Conservation (phyloP, 2,888 invertebrate genomes). For the Protodeltote pygarga region DNA sequence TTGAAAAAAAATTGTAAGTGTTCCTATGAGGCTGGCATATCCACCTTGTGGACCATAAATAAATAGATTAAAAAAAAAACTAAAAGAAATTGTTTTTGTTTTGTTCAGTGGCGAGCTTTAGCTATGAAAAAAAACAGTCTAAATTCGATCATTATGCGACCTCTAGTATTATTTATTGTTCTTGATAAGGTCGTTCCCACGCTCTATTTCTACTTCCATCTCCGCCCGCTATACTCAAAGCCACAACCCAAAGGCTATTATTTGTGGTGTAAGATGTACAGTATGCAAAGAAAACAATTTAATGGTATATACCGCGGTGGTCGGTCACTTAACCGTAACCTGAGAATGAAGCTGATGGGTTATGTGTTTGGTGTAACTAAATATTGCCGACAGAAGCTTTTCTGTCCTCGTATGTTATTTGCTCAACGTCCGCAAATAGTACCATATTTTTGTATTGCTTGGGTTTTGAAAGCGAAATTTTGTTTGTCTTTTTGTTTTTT, state of each 20-base stretch:
- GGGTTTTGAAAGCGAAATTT: slow-evolving; percentile 6
- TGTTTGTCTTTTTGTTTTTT: not conserved
- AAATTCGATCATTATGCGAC: too few species aligned
- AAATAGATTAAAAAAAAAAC: too few species aligned
- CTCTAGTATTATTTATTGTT: too few species aligned
- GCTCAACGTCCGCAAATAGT: slow-evolving; percentile 61
- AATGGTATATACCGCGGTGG: slow-evolving; percentile 81
- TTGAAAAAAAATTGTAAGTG: too few species aligned
- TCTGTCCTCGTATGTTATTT: slow-evolving; percentile 73
- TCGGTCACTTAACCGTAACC: slow-evolving; percentile 83
- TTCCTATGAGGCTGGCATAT: too few species aligned
- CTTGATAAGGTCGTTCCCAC: too few species aligned
- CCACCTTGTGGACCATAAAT: too few species aligned
- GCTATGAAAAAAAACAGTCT: too few species aligned
- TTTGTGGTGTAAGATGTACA: slow-evolving; percentile 54
- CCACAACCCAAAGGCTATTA: slow-evolving; percentile 40
- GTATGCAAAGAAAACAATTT: slow-evolving; percentile 80
- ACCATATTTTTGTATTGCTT: slow-evolving; percentile 19
- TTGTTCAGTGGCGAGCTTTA: too few species aligned
- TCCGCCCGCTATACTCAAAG: too few species aligned
- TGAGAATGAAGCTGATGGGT: slow-evolving; percentile 74
- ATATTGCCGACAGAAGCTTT: slow-evolving; percentile 77
- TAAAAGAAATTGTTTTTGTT: too few species aligned
- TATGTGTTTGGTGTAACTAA: slow-evolving; percentile 78
- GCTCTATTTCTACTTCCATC: too few species aligned